These are phyloP conservation scores for Enhydra lutris DNA, from an alignment of 2,113 vertebrate genomes.

Conservation along the genomic window DNA sequence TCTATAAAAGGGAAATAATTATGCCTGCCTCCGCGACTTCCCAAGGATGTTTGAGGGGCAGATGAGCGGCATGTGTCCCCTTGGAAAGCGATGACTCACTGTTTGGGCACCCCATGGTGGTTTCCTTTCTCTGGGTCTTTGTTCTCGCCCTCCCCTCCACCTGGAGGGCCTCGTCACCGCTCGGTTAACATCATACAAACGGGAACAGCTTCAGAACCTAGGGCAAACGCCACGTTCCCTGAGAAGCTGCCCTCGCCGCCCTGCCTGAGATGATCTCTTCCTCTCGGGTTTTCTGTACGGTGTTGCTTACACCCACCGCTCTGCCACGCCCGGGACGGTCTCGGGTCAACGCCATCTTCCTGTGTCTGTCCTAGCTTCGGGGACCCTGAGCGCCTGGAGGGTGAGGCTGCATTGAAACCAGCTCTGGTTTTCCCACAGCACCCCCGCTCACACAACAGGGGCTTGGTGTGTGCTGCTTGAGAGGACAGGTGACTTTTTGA, in stretches of 20 bases:
- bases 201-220: not conserved
- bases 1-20: not conserved
- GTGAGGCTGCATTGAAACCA: no score
- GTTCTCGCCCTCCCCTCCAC: not conserved
- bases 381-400: not conserved
- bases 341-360: fast-evolving
- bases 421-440: not conserved
- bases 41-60: not conserved
- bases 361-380: not conserved
- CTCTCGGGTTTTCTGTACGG: fast-evolving
- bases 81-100: not conserved
- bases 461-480: not conserved
- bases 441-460: fast-evolving
- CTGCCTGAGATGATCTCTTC: not conserved
- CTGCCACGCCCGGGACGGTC: not conserved
- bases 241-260: not conserved
- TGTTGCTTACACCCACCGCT: fast-evolving
- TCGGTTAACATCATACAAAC: no score
- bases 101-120: not conserved
- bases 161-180: not conserved
- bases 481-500: not conserved
- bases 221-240: not conserved
- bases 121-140: not conserved
- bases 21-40: not conserved
- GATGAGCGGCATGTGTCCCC: not conserved